Evolutionary conservation across 1,140 invertebrate genomes (phyloP).

Genomic region (Atta texana): DNA sequence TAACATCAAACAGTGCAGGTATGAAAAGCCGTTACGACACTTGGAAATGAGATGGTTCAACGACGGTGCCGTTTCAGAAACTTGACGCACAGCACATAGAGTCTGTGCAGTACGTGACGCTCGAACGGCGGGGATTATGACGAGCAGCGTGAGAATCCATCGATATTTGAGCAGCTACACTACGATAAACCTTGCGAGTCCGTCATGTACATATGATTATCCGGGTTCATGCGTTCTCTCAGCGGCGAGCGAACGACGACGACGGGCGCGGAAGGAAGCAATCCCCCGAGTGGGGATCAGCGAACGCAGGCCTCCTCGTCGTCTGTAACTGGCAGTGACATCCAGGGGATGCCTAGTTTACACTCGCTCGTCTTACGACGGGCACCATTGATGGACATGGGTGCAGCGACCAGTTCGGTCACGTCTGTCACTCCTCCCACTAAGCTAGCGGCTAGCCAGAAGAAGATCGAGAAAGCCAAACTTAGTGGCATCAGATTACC

Average conservation of each 20-base stretch:
- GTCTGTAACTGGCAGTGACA: constrained; percentile 72
- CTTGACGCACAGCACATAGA: background rate
- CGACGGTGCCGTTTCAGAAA: background rate
- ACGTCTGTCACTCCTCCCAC: constrained; percentile 80
- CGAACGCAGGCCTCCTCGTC: constrained; percentile 52
- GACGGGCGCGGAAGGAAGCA: constrained; percentile 47
- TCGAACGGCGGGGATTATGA: constrained; percentile 55
- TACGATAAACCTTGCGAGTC: background rate
- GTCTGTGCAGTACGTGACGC: constrained; percentile 23
- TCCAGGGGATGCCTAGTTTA: constrained; percentile 86
- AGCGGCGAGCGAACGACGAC: constrained; percentile 52
- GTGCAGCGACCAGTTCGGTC: constrained; percentile 84
- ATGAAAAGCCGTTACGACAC: background rate
- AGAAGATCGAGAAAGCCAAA: constrained; percentile 80
- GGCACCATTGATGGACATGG: constrained; percentile 85
- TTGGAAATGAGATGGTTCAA: background rate
- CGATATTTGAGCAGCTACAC: constrained; percentile 22
- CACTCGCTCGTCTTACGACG: constrained; percentile 86
- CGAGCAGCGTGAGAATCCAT: constrained; percentile 33
- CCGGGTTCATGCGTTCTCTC: constrained; percentile 53
- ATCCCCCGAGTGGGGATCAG: background rate
- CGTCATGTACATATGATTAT: constrained; percentile 48
- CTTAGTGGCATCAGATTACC: constrained; percentile 82
- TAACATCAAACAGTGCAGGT: background rate
- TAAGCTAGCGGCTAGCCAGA: constrained; percentile 77